phyloP scores from a whole-genome alignment of 1,140 invertebrate genomes.

The Euwallacea fornicatus region DNA sequence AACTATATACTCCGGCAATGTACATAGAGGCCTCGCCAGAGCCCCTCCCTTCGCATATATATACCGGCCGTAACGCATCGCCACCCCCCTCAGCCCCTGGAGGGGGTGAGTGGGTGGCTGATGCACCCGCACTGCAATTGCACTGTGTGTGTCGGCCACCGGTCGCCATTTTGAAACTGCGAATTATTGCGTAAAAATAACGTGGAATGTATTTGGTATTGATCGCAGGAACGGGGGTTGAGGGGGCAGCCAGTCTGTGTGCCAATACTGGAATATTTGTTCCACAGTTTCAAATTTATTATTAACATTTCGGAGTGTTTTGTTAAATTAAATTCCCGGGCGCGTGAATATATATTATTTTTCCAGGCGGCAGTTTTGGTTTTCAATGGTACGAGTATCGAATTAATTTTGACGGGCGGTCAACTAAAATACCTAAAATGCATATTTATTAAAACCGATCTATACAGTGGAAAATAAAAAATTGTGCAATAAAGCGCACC shows the following conservation, averaged over 20 bases:
- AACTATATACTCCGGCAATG: constrained; percentile 26
- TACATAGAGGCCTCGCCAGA: constrained; percentile 26
- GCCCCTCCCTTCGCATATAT: constrained; percentile 22
- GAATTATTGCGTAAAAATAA: constrained; percentile 36
- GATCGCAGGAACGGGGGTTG: constrained; percentile 9
- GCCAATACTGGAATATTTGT: constrained; percentile 8
- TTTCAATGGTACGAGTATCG: not conserved
- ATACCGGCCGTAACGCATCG: constrained; percentile 30
- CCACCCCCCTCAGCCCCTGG: constrained; percentile 8
- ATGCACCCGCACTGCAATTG: constrained; percentile 25
- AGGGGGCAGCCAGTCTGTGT: not conserved
- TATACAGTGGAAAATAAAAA: too few species aligned
- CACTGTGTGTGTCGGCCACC: constrained; percentile 28
- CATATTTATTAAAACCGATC: not conserved
- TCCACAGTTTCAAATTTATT: constrained; percentile 21
- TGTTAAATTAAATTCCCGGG: constrained; percentile 22
- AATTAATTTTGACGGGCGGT: not conserved
- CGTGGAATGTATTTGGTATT: constrained; percentile 32
- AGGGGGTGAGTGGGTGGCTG: constrained; percentile 9
- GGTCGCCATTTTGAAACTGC: constrained; percentile 34
- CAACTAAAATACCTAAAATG: not conserved
- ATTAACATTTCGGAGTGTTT: constrained; percentile 12
- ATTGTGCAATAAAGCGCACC: too few species aligned
- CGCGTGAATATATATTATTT: constrained; percentile 1
- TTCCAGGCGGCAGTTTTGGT: not conserved